A percentile compares a stretch with the other conserved stretches of the same genome.
Evolutionary conservation across 2,888 invertebrate species (phyloP).

Genomic region (Cosmopolites sordidus): DNA sequence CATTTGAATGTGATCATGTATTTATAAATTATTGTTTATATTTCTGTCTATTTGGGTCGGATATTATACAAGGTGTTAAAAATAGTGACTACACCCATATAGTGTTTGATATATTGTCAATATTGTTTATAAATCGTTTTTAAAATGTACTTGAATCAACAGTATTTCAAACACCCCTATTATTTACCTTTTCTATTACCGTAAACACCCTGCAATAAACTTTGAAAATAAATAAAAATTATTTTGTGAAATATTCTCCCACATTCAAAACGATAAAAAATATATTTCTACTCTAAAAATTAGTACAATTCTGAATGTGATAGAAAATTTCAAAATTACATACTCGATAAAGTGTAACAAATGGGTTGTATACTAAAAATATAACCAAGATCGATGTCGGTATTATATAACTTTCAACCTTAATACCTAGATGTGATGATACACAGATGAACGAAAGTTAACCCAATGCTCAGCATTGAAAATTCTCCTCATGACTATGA

Average conservation of each 20-base stretch:
- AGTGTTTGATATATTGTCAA: not conserved
- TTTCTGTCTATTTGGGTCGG: slow-evolving; percentile 5
- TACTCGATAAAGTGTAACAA: slow-evolving; percentile 5
- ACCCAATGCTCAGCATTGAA: too few species aligned
- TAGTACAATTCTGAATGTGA: slow-evolving; percentile 7
- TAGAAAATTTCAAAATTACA: not conserved
- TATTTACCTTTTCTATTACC: not conserved
- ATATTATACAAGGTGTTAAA: slow-evolving; percentile 3
- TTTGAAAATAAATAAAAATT: not conserved
- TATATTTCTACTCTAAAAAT: slow-evolving; percentile 5
- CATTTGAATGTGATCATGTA: slow-evolving; percentile 1
- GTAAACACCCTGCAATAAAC: not conserved
- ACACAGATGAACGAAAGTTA: too few species aligned
- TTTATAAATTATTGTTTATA: slow-evolving; percentile 3
- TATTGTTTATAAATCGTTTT: not conserved
- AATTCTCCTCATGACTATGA: too few species aligned
- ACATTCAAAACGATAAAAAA: slow-evolving; percentile 7
- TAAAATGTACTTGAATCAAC: not conserved
- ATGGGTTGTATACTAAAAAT: not conserved
- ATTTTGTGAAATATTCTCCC: not conserved
- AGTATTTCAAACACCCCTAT: not conserved
- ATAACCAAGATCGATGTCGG: too few species aligned
- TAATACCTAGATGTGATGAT: too few species aligned
- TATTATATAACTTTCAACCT: too few species aligned
- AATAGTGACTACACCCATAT: not conserved